Base-by-base conservation (phyloP, 2,113 vertebrate species). In the Petaurus breviceps region DNA sequence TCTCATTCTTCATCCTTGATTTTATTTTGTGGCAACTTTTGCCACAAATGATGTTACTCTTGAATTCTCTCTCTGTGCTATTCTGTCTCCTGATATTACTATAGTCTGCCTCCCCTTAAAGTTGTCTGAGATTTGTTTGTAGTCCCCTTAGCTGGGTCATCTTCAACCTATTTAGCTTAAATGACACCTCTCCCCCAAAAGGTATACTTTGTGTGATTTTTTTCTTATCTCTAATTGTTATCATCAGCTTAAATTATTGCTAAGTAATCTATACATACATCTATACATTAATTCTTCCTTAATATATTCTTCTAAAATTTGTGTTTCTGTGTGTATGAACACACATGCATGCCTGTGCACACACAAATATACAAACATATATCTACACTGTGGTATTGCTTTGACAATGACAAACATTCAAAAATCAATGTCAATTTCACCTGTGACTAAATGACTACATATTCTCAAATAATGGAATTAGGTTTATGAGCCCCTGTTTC, bases 41-140 rank as follows among this genome's bases (percentile, higher is more conserved):
- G 1, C 6, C 37, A 19, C 37, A 77, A n/a, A 7, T 3, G 6
- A 1, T 2, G 1, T n/a, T n/a, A 31, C 14, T n/a, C 28, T 37
- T 37, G 19, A 0, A 19, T n/a, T n/a, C 61, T 77, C 16, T 77
- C 55, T 57, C 26, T 57, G 47, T 49, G 55, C 26, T 57, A 57
- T 10, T 57, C 0, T 28, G 1, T 28, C 28, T 28, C 55, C 23
- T 55, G 54, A 28, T 57, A 57, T 57, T 28, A 28, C 55, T 57
- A 28, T 57, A 28, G 23, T 54, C 55, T 57, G 26, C 2, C 9
- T 28, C 26, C 26, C 9, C 53, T 54, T 54, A 24, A 54, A 54
- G 3, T 24, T 54, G 23, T 54, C 53, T 54, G 53, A 54, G 53
- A 6, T 54, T 54, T 54, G 26, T 57, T 57, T 2, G 28, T 9